Conservation (phyloP, 2,797 vertebrate species). For the Peromyscus nudipes region DNA sequence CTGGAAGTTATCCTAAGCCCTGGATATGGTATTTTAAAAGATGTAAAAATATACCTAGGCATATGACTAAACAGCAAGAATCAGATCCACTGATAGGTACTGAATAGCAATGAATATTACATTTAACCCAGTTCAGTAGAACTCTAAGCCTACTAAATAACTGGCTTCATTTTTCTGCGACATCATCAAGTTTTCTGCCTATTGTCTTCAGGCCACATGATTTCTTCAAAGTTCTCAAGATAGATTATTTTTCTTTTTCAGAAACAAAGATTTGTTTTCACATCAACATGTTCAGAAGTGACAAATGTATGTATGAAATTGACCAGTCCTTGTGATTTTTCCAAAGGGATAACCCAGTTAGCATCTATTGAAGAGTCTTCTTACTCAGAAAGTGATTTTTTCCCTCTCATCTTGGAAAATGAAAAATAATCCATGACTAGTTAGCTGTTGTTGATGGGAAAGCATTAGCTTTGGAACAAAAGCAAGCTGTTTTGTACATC, state of each 20-base stretch:
- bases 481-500: conserved; percentile 60
- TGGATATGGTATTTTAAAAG: background rate
- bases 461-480: conserved; percentile 49
- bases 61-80: conserved; percentile 21
- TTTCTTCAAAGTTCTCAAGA: conserved; percentile 56
- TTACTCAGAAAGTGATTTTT: conserved; percentile 50
- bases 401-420: conserved; percentile 4
- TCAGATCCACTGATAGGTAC: background rate
- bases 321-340: conserved; percentile 60
- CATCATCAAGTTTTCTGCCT: conserved; percentile 56
- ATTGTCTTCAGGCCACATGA: conserved; percentile 17
- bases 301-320: conserved; percentile 57
- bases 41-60: background rate
- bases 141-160: background rate
- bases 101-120: conserved; percentile 12
- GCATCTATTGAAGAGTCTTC: conserved; percentile 19
- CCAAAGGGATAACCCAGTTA: conserved; percentile 47
- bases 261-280: conserved; percentile 62
- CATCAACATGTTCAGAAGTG: conserved; percentile 62
- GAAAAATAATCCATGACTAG: background rate
- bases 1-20: background rate
- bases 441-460: background rate
- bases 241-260: conserved; percentile 65
- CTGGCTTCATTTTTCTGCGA: conserved; percentile 27
- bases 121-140: conserved; percentile 27